These are phyloP conservation scores for Catostomus latipinnis DNA, from an alignment of 2,797 vertebrate genomes.

Conservation along the genomic window DNA sequence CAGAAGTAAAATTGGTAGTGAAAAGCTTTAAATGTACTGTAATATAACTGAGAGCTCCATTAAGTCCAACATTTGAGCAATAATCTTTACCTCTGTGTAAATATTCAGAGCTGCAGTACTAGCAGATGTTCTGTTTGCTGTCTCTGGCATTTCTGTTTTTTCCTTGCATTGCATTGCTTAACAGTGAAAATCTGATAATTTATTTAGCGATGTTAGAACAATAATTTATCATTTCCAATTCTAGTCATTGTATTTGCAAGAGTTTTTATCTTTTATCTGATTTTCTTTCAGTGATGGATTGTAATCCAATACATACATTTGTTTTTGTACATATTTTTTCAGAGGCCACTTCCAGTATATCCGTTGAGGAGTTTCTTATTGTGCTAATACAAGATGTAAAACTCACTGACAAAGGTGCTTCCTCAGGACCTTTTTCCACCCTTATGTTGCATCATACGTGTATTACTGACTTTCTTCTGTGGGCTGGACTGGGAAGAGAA, in stretches of 20 bases:
- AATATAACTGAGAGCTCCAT: not conserved
- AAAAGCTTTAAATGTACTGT: not conserved
- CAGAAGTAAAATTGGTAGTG: no score
- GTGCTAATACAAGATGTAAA: slow-evolving; percentile 2
- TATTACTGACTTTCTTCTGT: no score
- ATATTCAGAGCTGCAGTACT: slow-evolving; percentile 44
- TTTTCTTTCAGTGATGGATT: slow-evolving; percentile 25
- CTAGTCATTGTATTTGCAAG: slow-evolving; percentile 32
- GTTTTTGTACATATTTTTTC: slow-evolving; percentile 21
- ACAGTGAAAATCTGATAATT: slow-evolving; percentile 18
- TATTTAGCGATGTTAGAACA: slow-evolving; percentile 28
- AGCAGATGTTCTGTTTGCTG: slow-evolving; percentile 30
- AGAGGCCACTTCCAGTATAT: slow-evolving; percentile 10
- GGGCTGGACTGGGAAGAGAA: no score
- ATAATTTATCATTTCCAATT: slow-evolving; percentile 25
- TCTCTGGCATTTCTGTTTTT: slow-evolving; percentile 42
- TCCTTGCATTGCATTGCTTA: slow-evolving; percentile 43
- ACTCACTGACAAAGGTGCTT: not conserved
- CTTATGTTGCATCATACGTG: not conserved
- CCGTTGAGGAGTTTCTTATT: not conserved
- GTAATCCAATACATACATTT: slow-evolving; percentile 21
- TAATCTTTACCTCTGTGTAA: slow-evolving; percentile 7
- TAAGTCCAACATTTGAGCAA: not conserved
- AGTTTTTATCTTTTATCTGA: slow-evolving; percentile 36
- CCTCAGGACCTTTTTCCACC: not conserved